Conservation (phyloP, 2,113 vertebrate species). For the Pluvialis apricaria region DNA sequence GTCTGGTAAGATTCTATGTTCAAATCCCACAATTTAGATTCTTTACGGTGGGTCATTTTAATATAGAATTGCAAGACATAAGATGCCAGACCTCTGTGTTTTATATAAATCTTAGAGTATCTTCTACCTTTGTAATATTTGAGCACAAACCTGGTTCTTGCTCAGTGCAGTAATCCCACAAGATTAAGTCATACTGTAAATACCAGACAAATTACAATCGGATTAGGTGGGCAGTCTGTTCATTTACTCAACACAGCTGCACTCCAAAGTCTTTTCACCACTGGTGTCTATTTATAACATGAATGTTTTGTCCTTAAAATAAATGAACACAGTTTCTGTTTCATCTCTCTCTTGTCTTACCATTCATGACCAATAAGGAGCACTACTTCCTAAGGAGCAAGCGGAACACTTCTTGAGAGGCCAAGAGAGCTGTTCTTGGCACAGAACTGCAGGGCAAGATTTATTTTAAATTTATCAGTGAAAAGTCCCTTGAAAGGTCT, state of each 20-base stretch:
- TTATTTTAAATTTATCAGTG: not conserved
- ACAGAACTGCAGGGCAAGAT: not conserved
- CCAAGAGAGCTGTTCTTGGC: not conserved
- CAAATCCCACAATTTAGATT: not conserved
- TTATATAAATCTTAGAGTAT: not conserved
- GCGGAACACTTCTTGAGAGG: not conserved
- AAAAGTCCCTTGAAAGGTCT: not conserved
- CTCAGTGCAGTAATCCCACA: not conserved
- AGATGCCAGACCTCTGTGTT: not conserved
- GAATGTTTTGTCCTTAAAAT: not conserved
- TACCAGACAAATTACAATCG: slow-evolving; percentile 44
- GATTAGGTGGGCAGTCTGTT: slow-evolving; percentile 47
- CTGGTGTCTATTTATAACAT: not conserved
- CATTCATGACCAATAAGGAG: not conserved
- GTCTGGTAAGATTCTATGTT: not conserved
- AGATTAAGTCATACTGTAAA: slow-evolving; percentile 50
- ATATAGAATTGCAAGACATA: not conserved
- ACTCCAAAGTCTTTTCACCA: not conserved
- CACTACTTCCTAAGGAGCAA: not conserved
- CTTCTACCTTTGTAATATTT: not conserved
- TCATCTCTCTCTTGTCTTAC: not conserved
- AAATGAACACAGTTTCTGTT: no score
- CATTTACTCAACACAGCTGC: slow-evolving; percentile 41
- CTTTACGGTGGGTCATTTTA: not conserved
- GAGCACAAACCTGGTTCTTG: not conserved